Evolutionary conservation across 2,888 invertebrate genomes (phyloP).

Genomic region (Apodemia mormo): DNA sequence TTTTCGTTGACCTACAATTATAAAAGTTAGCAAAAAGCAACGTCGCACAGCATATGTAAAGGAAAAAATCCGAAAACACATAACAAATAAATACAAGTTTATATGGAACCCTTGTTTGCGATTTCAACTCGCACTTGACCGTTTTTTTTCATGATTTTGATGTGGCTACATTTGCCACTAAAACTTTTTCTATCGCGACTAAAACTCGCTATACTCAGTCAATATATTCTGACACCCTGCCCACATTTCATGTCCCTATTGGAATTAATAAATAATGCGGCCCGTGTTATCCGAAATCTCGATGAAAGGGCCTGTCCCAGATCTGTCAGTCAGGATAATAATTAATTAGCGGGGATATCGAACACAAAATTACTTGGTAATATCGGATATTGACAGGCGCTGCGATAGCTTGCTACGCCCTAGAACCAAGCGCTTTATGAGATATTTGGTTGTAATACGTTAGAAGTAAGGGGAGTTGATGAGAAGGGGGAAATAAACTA

Average conservation of each 20-base stretch:
- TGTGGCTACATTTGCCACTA: not conserved
- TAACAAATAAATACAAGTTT: too few species aligned
- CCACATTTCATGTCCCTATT: not conserved
- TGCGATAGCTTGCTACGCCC: not conserved
- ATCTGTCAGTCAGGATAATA: slow-evolving; percentile 41
- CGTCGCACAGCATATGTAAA: too few species aligned
- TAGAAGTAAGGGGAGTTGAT: too few species aligned
- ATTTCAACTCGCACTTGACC: too few species aligned
- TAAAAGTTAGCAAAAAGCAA: too few species aligned
- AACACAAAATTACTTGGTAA: slow-evolving; percentile 33
- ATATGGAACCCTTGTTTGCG: too few species aligned
- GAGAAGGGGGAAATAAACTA: too few species aligned
- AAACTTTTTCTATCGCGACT: not conserved
- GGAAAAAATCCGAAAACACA: too few species aligned
- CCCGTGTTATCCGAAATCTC: slow-evolving; percentile 17
- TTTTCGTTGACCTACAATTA: too few species aligned
- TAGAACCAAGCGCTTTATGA: too few species aligned
- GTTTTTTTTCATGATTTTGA: too few species aligned
- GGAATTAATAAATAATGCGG: slow-evolving; percentile 8
- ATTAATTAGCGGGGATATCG: slow-evolving; percentile 39
- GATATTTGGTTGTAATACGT: too few species aligned
- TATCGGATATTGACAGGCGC: not conserved
- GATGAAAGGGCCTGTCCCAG: slow-evolving; percentile 38
- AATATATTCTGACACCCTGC: not conserved
- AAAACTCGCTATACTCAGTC: not conserved